A percentile compares a stretch with the other conserved stretches of the same genome.
Evolutionary conservation across 23 tunicate genomes (phyloP).

Genomic region (Trididemnum nubilum): DNA sequence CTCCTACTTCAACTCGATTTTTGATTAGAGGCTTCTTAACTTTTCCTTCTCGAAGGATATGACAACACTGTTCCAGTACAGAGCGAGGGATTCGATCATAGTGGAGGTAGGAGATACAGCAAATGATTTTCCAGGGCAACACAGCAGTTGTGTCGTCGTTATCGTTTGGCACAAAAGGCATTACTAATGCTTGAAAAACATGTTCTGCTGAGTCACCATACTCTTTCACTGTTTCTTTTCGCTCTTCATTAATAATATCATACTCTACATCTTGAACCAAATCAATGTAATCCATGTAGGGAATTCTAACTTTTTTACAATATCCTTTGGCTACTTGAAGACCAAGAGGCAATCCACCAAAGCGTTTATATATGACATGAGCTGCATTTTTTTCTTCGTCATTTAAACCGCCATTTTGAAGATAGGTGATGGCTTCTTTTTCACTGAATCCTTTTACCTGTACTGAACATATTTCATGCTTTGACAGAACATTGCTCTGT

Average conservation of each 20-base stretch:
- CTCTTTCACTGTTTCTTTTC: neutral
- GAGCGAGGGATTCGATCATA: slow-evolving; percentile 46
- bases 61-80: slow-evolving; percentile 40
- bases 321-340: slow-evolving; percentile 40
- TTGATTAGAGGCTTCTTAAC: neutral
- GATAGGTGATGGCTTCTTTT: slow-evolving; percentile 33
- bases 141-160: slow-evolving; percentile 5
- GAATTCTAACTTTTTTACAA: slow-evolving; percentile 27
- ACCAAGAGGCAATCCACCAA: slow-evolving; percentile 54
- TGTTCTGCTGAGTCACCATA: slow-evolving; percentile 43
- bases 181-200: slow-evolving; percentile 50
- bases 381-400: slow-evolving; percentile 35
- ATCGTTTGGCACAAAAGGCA: slow-evolving; percentile 41
- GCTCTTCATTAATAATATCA: neutral
- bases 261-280: slow-evolving; percentile 30
- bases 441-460: slow-evolving; percentile 35
- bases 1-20: slow-evolving; percentile 38
- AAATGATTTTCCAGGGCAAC: slow-evolving; percentile 45
- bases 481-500: neutral
- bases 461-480: neutral
- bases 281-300: slow-evolving; percentile 40
- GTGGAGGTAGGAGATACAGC: slow-evolving; percentile 51
- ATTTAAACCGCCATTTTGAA: neutral
- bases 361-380: slow-evolving; percentile 17
- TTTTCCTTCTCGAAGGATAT: slow-evolving; percentile 18